Evolutionary conservation across 2,888 invertebrate species (phyloP), one percentile per base, ranked within the genome.

Genomic region (Polylopha cassiicola): DNA sequence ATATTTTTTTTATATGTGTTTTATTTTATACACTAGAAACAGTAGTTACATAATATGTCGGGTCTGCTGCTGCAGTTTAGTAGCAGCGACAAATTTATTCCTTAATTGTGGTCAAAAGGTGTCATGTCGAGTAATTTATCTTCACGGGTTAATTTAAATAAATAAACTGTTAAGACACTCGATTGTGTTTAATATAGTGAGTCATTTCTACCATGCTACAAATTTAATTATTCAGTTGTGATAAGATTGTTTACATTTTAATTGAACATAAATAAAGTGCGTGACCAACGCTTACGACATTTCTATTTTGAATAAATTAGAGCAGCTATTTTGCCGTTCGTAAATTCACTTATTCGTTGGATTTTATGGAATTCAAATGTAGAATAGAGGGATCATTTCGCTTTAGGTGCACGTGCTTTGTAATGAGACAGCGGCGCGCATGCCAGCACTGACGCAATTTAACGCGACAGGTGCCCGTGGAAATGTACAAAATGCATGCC

Each of bases 401-500:
- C 58, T 62, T 45, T 47, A 51, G 55, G 54, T 54, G 61, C 68
- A 64, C 63, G 65, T 63, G 63, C 56, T 62, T 48, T 46, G 37
- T 38, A 39, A 37, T 46, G 48, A 46, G 48, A 39, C 34, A 36
- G 41, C 37, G 46, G 46, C 46, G 48, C 50, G 15, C 21, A 31
- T 22, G 30, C 37, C n/a, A 43, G 43, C 45, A 50, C 45, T 65
- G 65, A 51, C 52, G 61, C 58, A 62, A 63, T 37, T n/a, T 15
- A 20, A 21, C 39, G 7, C 29, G 42, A 47, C 70, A 70, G 65
- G 67, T 71, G 71, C 65, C 67, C 46, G 47, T 47, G 58, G 65
- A 68, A 72, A 63, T 56, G 49, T 55, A 52, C 47, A 37, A 59
- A 58, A 59, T 54, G 52, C 52, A 36, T 42, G 44, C 48, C 42